These are phyloP conservation scores for Lampropteryx suffumata DNA, from an alignment of 2,888 invertebrate species.

Conservation along the genomic window DNA sequence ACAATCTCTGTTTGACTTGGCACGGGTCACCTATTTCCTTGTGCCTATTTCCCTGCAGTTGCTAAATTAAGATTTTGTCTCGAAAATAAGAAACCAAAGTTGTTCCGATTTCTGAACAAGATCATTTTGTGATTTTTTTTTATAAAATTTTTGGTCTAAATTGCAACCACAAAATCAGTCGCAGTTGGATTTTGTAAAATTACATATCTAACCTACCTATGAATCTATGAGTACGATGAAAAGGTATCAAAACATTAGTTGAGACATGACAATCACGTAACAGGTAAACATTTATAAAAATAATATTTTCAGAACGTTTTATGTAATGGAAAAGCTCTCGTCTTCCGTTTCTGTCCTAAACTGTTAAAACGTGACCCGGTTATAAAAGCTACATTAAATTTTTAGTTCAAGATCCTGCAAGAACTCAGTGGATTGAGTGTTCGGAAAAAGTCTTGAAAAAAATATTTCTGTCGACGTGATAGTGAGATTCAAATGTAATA, in stretches of 20 bases:
- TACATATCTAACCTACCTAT: too few relatives aligned
- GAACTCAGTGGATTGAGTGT: slow-evolving; percentile 10
- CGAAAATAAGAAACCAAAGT: background rate
- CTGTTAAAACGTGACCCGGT: slow-evolving; percentile 3
- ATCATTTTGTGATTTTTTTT: background rate
- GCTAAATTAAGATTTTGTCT: slow-evolving; percentile 3
- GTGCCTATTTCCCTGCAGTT: slow-evolving; percentile 1
- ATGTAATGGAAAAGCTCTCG: background rate
- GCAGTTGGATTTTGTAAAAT: too few relatives aligned
- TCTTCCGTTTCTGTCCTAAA: background rate
- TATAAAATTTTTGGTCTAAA: background rate
- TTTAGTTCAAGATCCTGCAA: slow-evolving; percentile 18
- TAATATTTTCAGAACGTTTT: too few relatives aligned
- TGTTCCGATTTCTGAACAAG: background rate
- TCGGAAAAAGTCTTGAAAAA: slow-evolving; percentile 12
- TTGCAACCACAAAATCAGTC: background rate
- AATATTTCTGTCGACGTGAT: slow-evolving; percentile 1
- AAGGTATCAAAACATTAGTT: too few relatives aligned
- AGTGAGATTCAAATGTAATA: slow-evolving; percentile 6
- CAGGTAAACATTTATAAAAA: too few relatives aligned
- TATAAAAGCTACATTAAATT: slow-evolving; percentile 17
- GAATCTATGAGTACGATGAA: too few relatives aligned
- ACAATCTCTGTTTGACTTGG: slow-evolving; percentile 16
- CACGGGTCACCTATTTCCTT: slow-evolving; percentile 14
- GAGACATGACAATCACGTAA: too few relatives aligned